Base-by-base conservation (phyloP, 2,888 invertebrate genomes). In the Salpingus planirostris region DNA sequence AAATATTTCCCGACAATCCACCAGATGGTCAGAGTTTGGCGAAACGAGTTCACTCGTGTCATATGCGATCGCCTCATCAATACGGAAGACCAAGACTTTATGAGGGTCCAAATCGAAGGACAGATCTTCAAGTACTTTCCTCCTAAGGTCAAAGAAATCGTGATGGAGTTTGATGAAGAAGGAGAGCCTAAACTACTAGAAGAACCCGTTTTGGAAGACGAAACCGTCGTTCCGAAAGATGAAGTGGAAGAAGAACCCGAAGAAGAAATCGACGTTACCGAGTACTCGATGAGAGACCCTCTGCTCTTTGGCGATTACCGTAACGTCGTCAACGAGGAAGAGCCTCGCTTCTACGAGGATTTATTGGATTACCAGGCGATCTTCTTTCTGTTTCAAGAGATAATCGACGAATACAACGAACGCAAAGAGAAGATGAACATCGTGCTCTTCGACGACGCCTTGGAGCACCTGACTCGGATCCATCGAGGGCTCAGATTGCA, bases 381-480 rank as follows among this genome's bases (percentile, higher is more conserved):
- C n/a, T 87, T 79, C 57, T 83, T 78, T 46, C 65, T 93, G 2
- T 90, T 92, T 54, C 81, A 85, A 67, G 91, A 92, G 81, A 87
- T 92, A 42, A 60, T 91, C 24, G 86, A 86, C 46, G 85, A 90
- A 46, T 91, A 84, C 63, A 86, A 85, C 56, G 89, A 89, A 46
- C 73, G 74, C 13, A 69, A 75, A 28, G 70, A 70, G 36, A 80
- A 81, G 54, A 70, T 92, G 67, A 79, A 77, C 13, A 71, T 93
- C 43, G 90, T 93, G 0, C 68, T 93, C 13, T 93, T 93, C 58
- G 87, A 93, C 55, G 91, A 92, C 57, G 92, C 90, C 23, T 64
- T 93, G 29, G 91, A 93, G 55, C 92, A 95, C 61, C 59, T 93
- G 52, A 92, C 89, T 0, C 72, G 92, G 25, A 75, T 90, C 7